Base-by-base conservation (phyloP, 2,888 invertebrate species). In the Blomia tropicalis region DNA sequence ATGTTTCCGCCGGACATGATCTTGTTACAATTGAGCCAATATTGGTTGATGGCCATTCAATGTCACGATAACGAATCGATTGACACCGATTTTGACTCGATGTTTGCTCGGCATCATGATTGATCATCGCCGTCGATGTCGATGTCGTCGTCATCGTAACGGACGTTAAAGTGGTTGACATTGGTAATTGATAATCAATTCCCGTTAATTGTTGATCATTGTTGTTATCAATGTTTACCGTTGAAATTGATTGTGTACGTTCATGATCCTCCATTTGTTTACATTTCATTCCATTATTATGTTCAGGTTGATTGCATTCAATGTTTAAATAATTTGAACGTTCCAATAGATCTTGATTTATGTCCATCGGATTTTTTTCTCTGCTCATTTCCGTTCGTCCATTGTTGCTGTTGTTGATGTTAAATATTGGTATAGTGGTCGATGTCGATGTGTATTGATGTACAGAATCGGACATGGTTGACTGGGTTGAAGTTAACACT, bases 1-100 rank as follows among this genome's bases (percentile, higher is more conserved):
- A 54, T n/a, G 61, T 56, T 17, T 53, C 54, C 14, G 32, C 54
- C 25, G 61, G 61, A 61, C 61, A 61, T 19, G 61, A 27, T 23
- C 54, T 19, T 4, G 54, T 61, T 1, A 54, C 32, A 19, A 61
- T 30, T 1, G 61, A 30, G 5, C 54, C 61, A 14, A 54, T 17
- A 17, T 19, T 2, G 23, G 61, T 61, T 36, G 53, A 54, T 36
- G 61, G 61, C 61, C 61, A 61, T 27, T 32, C 27, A 19, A 61
- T 61, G n/a, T 43, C 54, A 5, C 61, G 30, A 36, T 54, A 56
- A 27, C 27, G 54, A 3, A 54, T 19, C 3, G 44, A 47, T 7
- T 43, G 30, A 32, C 59, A 59, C n/a, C n/a, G n/a, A n/a, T n/a
- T n/a, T n/a, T n/a, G n/a, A n/a, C n/a, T n/a, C n/a, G n/a, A n/a